Evolutionary conservation across 2,888 invertebrate genomes (phyloP).

Genomic region (Chelonus formosanus): DNA sequence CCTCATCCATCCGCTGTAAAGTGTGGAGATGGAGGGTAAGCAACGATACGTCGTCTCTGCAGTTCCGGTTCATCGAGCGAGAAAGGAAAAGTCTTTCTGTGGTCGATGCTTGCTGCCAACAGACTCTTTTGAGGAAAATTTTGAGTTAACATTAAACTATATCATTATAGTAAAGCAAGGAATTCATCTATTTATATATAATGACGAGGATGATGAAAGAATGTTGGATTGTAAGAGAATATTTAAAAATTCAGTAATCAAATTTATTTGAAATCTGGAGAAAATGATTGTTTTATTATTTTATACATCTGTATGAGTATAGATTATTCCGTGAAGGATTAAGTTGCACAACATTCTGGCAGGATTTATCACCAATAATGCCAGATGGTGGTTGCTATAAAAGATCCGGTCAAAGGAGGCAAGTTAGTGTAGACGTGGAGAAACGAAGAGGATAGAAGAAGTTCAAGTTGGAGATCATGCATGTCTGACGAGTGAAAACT

Average conservation of each 20-base stretch:
- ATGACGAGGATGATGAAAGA: no score
- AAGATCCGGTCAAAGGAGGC: conserved; percentile 2
- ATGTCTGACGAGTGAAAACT: conserved; percentile 1
- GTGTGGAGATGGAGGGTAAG: conserved; percentile 8
- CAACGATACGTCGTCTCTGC: conserved; percentile 12
- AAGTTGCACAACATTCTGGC: not conserved
- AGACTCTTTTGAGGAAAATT: not conserved
- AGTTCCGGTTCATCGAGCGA: conserved; percentile 12
- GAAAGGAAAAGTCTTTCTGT: conserved; percentile 16
- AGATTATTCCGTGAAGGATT: not conserved
- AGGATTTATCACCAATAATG: not conserved
- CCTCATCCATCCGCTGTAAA: conserved; percentile 36
- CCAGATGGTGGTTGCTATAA: conserved; percentile 8
- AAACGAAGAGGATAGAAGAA: not conserved
- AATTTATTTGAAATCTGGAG: no score
- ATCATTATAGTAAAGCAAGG: not conserved
- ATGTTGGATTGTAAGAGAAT: no score
- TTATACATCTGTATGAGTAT: no score
- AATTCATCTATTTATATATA: no score
- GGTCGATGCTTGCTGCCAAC: not conserved
- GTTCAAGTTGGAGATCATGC: conserved; percentile 6
- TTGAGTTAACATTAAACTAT: not conserved
- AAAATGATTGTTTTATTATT: no score
- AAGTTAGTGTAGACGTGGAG: not conserved
- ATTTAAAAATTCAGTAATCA: no score